A percentile compares a stretch with the other conserved stretches of the same genome.
Conservation (phyloP, 2,113 vertebrate species). For the Pholis gunnellus region DNA sequence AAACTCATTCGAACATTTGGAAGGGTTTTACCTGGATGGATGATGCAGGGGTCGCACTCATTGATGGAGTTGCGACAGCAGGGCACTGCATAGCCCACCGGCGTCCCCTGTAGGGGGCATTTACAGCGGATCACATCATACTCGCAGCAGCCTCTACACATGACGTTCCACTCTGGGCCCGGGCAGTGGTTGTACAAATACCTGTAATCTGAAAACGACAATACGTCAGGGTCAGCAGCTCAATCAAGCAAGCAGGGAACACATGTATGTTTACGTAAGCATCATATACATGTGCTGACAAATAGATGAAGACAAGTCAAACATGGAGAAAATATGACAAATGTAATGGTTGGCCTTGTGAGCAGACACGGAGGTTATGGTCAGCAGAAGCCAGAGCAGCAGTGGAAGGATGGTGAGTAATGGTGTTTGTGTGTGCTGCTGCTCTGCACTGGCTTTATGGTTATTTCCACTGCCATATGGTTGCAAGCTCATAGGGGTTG, state of each 20-base stretch:
- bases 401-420: constrained; percentile 31
- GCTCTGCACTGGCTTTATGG: constrained; percentile 6
- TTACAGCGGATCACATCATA: constrained; percentile 93
- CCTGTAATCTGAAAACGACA: constrained; percentile 88
- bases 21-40: constrained; percentile 91
- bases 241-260: neutral
- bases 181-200: constrained; percentile 93
- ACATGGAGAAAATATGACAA: constrained; percentile 11
- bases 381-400: constrained; percentile 7
- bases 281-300: neutral
- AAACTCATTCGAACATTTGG: no score
- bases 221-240: neutral
- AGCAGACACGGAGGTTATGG: constrained; percentile 12
- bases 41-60: constrained; percentile 96
- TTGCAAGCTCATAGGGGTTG: constrained; percentile 5
- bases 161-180: constrained; percentile 95
- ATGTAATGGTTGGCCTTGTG: neutral
- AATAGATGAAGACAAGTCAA: constrained; percentile 10
- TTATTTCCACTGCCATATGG: constrained; percentile 50
- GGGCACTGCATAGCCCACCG: constrained; percentile 95
- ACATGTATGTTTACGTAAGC: neutral
- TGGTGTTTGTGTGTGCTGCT: constrained; percentile 46
- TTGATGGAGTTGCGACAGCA: constrained; percentile 96
- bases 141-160: constrained; percentile 97
- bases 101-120: constrained; percentile 91